A percentile compares a stretch with the other conserved stretches of the same genome.
These are phyloP conservation scores for Drosophila mauritiana DNA, from an alignment of 1,140 invertebrate species.

Conservation along the genomic window DNA sequence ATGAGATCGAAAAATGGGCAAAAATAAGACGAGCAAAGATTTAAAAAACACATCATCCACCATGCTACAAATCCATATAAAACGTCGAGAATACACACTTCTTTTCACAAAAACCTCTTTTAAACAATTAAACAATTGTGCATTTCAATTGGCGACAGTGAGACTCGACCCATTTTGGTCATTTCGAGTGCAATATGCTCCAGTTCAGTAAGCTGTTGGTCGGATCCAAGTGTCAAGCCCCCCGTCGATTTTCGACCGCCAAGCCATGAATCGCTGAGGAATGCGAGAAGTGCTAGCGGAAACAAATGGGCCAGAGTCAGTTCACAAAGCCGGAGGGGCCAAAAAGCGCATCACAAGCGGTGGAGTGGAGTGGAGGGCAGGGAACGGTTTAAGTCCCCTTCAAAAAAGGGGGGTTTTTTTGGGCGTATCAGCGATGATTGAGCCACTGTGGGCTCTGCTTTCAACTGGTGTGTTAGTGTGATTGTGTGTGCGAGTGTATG, in stretches of 20 bases:
- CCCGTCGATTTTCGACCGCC: slow-evolving; percentile 10
- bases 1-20: not conserved
- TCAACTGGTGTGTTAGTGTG: slow-evolving; percentile 5
- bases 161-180: not conserved
- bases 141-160: not conserved
- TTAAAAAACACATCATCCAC: too few relatives aligned
- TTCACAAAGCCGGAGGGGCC: slow-evolving; percentile 16
- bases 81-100: too few relatives aligned
- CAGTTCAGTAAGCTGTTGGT: slow-evolving; percentile 12
- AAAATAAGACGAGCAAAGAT: not conserved
- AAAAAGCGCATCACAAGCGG: slow-evolving; percentile 35
- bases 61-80: too few relatives aligned
- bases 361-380: too few relatives aligned
- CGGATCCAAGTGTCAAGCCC: not conserved
- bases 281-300: slow-evolving; percentile 17
- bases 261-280: slow-evolving; percentile 24
- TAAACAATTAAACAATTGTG: slow-evolving; percentile 8
- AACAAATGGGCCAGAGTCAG: slow-evolving; percentile 32
- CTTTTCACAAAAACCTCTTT: not conserved
- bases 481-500: not conserved
- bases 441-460: slow-evolving; percentile 24
- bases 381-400: too few relatives aligned
- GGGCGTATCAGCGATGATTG: slow-evolving; percentile 35
- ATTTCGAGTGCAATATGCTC: not conserved
- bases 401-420: not conserved